phyloP scores from a whole-genome alignment of 2,113 vertebrate species.

The Acanthochromis polyacanthus region DNA sequence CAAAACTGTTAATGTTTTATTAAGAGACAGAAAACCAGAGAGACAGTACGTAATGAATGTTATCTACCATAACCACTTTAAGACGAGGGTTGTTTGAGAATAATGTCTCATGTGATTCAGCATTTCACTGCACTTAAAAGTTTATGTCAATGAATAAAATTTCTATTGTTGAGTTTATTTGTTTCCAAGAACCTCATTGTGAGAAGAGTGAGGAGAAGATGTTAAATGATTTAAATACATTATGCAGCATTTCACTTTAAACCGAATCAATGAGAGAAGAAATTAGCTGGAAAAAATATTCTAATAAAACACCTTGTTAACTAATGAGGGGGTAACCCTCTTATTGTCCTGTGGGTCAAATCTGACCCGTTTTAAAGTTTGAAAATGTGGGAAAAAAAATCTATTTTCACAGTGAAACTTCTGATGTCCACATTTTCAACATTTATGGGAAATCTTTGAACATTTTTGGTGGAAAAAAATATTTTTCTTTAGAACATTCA shows the following conservation, averaged over 20 bases:
- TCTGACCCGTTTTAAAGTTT: no score
- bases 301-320: no score
- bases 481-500: no score
- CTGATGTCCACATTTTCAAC: no score
- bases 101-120: slow-evolving; percentile 35
- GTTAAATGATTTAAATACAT: background rate
- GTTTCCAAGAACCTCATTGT: background rate
- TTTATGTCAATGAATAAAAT: slow-evolving; percentile 43
- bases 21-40: slow-evolving; percentile 8
- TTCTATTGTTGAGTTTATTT: slow-evolving; percentile 18
- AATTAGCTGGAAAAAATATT: background rate
- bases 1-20: slow-evolving; percentile 24
- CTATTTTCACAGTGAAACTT: no score
- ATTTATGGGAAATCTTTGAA: no score
- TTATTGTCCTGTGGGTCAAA: no score
- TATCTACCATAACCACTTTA: slow-evolving; percentile 24
- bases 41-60: slow-evolving; percentile 5
- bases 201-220: background rate
- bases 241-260: background rate
- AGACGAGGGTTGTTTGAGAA: slow-evolving; percentile 35
- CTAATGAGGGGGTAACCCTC: no score
- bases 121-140: slow-evolving; percentile 42
- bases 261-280: background rate
- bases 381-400: no score
- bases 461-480: no score